Percentiles rank a stretch among this genome's conserved stretches.
Conservation (phyloP, 2,888 invertebrate species). For the Spisula subtruncata region DNA sequence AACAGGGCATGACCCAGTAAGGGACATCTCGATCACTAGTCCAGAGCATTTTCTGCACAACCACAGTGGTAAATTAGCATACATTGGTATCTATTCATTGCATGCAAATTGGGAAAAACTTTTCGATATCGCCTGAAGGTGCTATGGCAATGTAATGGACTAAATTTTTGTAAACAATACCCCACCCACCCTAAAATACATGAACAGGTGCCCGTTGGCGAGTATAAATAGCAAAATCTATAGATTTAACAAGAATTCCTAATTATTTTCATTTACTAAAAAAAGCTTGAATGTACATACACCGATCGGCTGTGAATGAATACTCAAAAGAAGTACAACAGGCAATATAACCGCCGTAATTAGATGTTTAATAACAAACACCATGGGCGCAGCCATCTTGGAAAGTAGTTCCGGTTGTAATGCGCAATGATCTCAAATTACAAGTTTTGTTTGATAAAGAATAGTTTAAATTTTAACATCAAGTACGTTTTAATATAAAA, state of each 20-base stretch:
- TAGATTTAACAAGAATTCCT: not conserved
- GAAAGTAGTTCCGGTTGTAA: slow-evolving; percentile 61
- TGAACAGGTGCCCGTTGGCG: slow-evolving; percentile 52
- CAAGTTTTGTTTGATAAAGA: not conserved
- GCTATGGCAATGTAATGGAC: too few relatives aligned
- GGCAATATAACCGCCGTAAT: slow-evolving; percentile 11
- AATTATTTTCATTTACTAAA: not conserved
- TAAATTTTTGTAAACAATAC: slow-evolving; percentile 1
- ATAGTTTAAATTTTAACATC: not conserved
- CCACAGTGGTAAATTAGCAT: too few relatives aligned
- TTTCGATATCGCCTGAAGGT: too few relatives aligned
- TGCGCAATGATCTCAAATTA: not conserved
- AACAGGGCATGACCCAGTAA: too few relatives aligned
- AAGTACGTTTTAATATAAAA: not conserved
- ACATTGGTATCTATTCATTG: too few relatives aligned
- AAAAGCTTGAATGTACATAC: slow-evolving; percentile 18
- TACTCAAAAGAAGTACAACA: not conserved
- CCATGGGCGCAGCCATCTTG: slow-evolving; percentile 78
- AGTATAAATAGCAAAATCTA: not conserved
- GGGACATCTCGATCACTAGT: too few relatives aligned
- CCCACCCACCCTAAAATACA: slow-evolving; percentile 57
- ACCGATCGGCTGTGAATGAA: not conserved
- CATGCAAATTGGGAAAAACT: too few relatives aligned
- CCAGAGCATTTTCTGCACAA: too few relatives aligned
- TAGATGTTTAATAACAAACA: not conserved